Percentiles rank a stretch among this genome's conserved stretches.
These are phyloP conservation scores for Hormaphis cornu DNA, from an alignment of 1,140 invertebrate species.

Conservation along the genomic window DNA sequence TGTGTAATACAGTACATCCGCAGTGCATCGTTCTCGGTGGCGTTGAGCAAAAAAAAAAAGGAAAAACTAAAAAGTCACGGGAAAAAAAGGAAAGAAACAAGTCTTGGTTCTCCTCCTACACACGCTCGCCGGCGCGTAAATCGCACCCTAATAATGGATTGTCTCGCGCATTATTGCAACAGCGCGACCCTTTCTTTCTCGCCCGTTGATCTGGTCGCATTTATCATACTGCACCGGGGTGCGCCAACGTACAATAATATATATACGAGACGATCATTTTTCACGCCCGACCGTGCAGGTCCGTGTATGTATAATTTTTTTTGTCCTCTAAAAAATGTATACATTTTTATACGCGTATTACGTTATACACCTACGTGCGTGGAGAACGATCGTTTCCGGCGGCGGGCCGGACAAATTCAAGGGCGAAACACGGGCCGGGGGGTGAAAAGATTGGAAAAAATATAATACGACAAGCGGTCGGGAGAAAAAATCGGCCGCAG, in stretches of 20 bases:
- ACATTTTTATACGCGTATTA: too few species aligned
- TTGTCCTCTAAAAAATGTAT: too few species aligned
- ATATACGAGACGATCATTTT: constrained; percentile 22
- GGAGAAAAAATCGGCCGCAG: constrained; percentile 3
- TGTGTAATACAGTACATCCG: too few species aligned
- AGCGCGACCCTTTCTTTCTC: not conserved
- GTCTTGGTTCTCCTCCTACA: not conserved
- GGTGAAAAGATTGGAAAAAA: constrained; percentile 13
- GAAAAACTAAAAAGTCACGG: not conserved
- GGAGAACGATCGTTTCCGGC: not conserved
- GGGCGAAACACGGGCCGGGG: not conserved
- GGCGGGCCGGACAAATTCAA: not conserved
- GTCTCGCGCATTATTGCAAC: constrained; percentile 12
- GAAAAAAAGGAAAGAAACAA: constrained; percentile 4
- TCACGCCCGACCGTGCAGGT: not conserved
- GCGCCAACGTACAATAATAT: constrained; percentile 6
- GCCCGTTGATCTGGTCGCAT: constrained; percentile 16
- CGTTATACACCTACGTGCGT: too few species aligned
- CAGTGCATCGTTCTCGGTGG: too few species aligned
- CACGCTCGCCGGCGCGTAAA: not conserved
- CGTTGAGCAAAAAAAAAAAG: not conserved
- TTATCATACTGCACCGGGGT: constrained; percentile 30
- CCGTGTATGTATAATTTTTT: too few species aligned
- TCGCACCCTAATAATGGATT: constrained; percentile 32
- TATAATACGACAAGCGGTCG: not conserved